These are phyloP conservation scores for Dendropsophus ebraccatus DNA, from an alignment of 2,113 vertebrate species.

Conservation along the genomic window DNA sequence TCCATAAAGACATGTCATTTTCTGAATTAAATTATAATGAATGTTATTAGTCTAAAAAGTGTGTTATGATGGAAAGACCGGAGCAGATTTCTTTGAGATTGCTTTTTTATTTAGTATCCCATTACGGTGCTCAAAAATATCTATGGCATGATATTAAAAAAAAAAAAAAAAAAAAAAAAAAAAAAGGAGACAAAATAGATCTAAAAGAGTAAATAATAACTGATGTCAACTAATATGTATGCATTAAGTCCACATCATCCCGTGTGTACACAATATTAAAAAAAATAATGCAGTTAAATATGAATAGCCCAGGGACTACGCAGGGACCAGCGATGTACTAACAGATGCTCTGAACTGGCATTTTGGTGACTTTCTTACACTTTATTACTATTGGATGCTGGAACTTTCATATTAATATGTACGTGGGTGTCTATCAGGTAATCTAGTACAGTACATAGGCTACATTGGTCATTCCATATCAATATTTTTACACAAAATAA, in stretches of 20 bases:
- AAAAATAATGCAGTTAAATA: neutral
- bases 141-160: conserved; percentile 9
- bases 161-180: conserved; percentile 28
- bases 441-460: neutral
- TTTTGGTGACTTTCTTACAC: too few species aligned
- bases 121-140: conserved; percentile 1
- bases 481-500: too few species aligned
- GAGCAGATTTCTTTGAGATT: neutral
- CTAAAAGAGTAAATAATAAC: neutral
- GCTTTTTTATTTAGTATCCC: neutral
- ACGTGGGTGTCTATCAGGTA: too few species aligned
- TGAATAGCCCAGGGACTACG: neutral
- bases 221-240: neutral
- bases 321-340: neutral
- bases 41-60: conserved; percentile 29
- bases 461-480: too few species aligned
- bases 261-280: neutral
- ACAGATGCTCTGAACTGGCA: neutral
- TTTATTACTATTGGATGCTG: too few species aligned
- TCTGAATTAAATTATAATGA: conserved; percentile 31
- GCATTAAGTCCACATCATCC: neutral
- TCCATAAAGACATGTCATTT: conserved; percentile 23
- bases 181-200: neutral
- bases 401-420: too few species aligned
- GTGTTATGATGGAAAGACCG: conserved; percentile 5